phyloP scores from a whole-genome alignment of 2,888 invertebrate species.

The Andrena marginata region DNA sequence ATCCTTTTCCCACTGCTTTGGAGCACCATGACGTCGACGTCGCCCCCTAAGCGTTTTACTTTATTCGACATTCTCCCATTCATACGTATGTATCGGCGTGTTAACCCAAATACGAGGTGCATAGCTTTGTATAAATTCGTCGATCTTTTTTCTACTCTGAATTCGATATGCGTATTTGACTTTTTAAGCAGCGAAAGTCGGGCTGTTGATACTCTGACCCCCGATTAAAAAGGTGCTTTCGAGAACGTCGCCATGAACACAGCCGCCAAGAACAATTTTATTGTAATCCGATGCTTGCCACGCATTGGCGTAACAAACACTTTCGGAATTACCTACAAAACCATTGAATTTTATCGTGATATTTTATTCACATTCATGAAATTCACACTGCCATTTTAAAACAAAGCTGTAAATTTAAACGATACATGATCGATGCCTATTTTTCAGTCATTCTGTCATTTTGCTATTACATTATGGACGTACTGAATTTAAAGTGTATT shows the following conservation, averaged over 20 bases:
- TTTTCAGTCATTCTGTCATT: no score
- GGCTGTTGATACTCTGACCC: conserved; percentile 56
- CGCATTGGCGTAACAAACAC: conserved; percentile 45
- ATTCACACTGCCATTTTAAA: no score
- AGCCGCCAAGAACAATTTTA: conserved; percentile 56
- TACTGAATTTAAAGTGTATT: no score
- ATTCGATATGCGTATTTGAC: conserved; percentile 71
- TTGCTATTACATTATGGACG: no score
- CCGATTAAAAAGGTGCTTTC: conserved; percentile 47
- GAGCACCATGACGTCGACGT: neutral
- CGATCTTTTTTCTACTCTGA: conserved; percentile 61
- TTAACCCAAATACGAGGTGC: conserved; percentile 78
- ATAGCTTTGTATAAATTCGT: conserved; percentile 71
- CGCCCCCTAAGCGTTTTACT: conserved; percentile 2
- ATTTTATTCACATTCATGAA: no score
- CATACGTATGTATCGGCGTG: conserved; percentile 76
- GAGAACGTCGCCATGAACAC: conserved; percentile 32
- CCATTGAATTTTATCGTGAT: neutral
- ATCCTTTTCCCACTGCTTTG: neutral
- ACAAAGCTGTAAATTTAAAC: no score
- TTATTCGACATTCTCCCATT: conserved; percentile 63
- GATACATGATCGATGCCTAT: no score
- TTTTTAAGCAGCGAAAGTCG: conserved; percentile 75
- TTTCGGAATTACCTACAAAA: neutral
- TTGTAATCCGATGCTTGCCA: conserved; percentile 46